A percentile compares a stretch with the other conserved stretches of the same genome.
These are phyloP conservation scores for Oxyura jamaicensis DNA, from an alignment of 2,113 vertebrate species.

Conservation along the genomic window DNA sequence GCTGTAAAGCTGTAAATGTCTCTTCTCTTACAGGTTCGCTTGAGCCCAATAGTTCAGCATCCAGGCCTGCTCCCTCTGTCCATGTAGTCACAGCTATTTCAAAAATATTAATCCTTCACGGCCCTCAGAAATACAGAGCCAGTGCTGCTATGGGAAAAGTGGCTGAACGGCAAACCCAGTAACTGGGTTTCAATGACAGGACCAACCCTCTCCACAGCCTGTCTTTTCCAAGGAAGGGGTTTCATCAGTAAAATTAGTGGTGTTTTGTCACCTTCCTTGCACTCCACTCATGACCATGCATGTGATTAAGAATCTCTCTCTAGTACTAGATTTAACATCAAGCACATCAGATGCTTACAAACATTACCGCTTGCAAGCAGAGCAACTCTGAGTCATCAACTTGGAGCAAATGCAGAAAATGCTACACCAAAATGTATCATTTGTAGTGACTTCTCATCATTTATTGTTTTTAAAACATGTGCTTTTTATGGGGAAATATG, in stretches of 20 bases:
- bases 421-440: not conserved
- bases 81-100: not conserved
- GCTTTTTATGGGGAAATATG: not conserved
- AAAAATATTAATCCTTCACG: accelerated
- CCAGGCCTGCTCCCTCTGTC: not conserved
- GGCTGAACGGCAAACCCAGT: not conserved
- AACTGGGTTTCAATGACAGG: not conserved
- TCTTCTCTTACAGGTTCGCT: not conserved
- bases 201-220: not conserved
- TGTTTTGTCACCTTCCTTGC: not conserved
- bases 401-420: not conserved
- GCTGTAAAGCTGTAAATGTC: not conserved
- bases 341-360: accelerated
- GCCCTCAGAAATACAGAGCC: not conserved
- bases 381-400: not conserved
- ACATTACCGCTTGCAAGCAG: not conserved
- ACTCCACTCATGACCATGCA: accelerated
- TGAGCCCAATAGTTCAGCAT: accelerated
- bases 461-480: not conserved
- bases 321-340: not conserved
- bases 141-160: not conserved
- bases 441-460: not conserved
- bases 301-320: not conserved
- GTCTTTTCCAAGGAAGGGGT: not conserved
- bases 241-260: not conserved